Evolutionary conservation across 2,888 invertebrate species (phyloP).

Genomic region (Epirrita christyi): DNA sequence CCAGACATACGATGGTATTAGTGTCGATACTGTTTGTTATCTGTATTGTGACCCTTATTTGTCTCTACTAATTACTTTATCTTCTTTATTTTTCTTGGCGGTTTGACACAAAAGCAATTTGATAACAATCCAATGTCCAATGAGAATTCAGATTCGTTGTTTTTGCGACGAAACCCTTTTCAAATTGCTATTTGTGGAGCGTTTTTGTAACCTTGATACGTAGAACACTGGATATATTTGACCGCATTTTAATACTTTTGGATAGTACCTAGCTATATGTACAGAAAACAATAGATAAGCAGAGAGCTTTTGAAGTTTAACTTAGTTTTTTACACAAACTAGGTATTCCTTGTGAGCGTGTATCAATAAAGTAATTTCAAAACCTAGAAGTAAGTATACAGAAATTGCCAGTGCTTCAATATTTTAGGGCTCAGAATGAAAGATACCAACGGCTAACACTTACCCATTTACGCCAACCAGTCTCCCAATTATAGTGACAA

Average conservation of each 20-base stretch:
- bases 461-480: too few relatives aligned
- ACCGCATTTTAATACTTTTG: slow-evolving; percentile 4
- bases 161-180: slow-evolving; percentile 16
- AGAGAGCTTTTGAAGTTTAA: too few relatives aligned
- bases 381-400: too few relatives aligned
- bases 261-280: not conserved
- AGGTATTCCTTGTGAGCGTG: too few relatives aligned
- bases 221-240: not conserved
- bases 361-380: too few relatives aligned
- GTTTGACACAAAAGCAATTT: slow-evolving; percentile 32
- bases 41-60: slow-evolving; percentile 18
- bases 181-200: slow-evolving; percentile 3
- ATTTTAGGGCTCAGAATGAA: too few relatives aligned
- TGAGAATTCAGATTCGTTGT: slow-evolving; percentile 19
- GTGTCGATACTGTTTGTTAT: slow-evolving; percentile 3
- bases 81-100: slow-evolving; percentile 24
- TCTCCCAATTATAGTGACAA: too few relatives aligned
- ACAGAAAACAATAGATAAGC: too few relatives aligned
- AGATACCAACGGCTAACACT: too few relatives aligned
- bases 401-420: too few relatives aligned
- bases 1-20: too few relatives aligned
- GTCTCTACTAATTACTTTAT: slow-evolving; percentile 27
- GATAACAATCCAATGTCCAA: slow-evolving; percentile 26
- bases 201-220: slow-evolving; percentile 3
- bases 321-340: too few relatives aligned